Conservation (phyloP, 2,113 vertebrate genomes). For the Hypanus sabinus region DNA sequence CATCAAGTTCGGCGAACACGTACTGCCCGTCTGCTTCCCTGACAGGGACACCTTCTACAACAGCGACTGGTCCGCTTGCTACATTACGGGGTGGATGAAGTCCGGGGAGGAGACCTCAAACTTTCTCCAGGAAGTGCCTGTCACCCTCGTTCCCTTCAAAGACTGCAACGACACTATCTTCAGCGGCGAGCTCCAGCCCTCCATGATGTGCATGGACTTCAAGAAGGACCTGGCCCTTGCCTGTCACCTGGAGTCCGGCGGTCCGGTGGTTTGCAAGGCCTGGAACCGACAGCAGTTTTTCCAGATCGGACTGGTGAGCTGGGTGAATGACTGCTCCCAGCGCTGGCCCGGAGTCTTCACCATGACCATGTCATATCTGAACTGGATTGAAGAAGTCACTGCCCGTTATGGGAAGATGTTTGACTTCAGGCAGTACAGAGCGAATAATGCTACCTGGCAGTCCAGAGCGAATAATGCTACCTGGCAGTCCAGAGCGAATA, state of each 20-base stretch:
- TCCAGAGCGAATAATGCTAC: too few species aligned
- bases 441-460: background rate
- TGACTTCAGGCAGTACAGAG: background rate
- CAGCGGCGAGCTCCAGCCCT: background rate
- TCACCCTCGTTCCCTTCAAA: background rate
- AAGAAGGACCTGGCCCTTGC: too few species aligned
- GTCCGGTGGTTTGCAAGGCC: background rate
- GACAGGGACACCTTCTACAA: background rate
- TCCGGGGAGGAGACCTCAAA: background rate
- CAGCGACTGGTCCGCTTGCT: background rate
- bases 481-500: background rate
- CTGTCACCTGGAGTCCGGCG: background rate
- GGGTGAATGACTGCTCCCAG: background rate
- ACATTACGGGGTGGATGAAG: constrained; percentile 32
- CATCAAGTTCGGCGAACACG: background rate
- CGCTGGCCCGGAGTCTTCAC: constrained; percentile 15
- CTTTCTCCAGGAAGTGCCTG: background rate
- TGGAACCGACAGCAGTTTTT: background rate
- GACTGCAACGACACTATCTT: background rate
- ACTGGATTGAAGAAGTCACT: background rate
- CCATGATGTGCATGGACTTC: constrained; percentile 3
- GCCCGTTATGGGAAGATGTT: background rate
- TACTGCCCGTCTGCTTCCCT: constrained; percentile 12
- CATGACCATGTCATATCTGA: background rate
- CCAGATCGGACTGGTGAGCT: constrained; percentile 7